Percentiles rank a stretch among this genome's conserved stretches.
Conservation (phyloP, 1,140 invertebrate genomes). For the Drosophila quadrilineata region DNA sequence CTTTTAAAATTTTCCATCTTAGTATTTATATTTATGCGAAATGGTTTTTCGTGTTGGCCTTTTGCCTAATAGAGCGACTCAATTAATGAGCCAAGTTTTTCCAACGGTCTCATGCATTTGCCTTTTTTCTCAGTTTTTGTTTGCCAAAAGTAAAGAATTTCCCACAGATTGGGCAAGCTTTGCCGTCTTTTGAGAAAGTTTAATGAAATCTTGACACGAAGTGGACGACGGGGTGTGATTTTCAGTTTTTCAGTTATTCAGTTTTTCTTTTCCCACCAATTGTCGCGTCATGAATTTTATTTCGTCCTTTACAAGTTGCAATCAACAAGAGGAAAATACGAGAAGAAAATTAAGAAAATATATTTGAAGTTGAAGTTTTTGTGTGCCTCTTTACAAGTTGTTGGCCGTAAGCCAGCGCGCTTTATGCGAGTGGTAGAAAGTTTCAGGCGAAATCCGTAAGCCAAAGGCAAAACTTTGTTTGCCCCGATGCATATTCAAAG, state of each 20-base stretch:
- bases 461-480: conserved; percentile 60
- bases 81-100: conserved; percentile 72
- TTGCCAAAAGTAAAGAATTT: not conserved
- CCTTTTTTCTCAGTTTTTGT: conserved; percentile 7
- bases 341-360: conserved; percentile 12
- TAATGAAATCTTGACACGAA: conserved; percentile 76
- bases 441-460: conserved; percentile 53
- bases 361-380: conserved; percentile 39
- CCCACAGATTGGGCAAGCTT: conserved; percentile 59
- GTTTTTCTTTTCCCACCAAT: conserved; percentile 32
- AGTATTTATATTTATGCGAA: conserved; percentile 71
- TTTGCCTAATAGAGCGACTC: conserved; percentile 67
- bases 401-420: conserved; percentile 62
- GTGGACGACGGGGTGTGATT: conserved; percentile 25
- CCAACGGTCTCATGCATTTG: conserved; percentile 19
- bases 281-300: conserved; percentile 76
- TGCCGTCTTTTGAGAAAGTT: conserved; percentile 49
- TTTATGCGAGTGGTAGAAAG: conserved; percentile 47
- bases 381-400: conserved; percentile 59
- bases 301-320: conserved; percentile 62
- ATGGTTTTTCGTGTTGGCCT: conserved; percentile 29
- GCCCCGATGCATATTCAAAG: conserved; percentile 67
- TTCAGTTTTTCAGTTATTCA: too few relatives aligned
- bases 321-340: conserved; percentile 14
- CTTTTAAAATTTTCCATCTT: not conserved